Evolutionary conservation across 2,888 invertebrate species (phyloP).

Genomic region (Aphodius sticticus): DNA sequence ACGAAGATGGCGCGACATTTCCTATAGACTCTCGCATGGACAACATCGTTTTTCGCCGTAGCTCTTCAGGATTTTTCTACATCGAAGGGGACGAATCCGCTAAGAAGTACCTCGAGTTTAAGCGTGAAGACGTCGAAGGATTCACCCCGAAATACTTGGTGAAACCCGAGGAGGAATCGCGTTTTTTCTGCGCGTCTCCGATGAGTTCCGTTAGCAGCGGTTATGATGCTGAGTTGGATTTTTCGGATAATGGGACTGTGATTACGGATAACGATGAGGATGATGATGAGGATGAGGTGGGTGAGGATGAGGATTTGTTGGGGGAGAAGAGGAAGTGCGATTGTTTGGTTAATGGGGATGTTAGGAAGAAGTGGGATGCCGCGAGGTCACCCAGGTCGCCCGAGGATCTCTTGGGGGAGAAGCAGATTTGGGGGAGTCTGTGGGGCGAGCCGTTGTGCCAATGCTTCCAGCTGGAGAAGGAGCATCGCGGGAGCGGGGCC

Average conservation of each 20-base stretch:
- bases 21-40: conserved; percentile 71
- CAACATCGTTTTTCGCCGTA: conserved; percentile 70
- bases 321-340: conserved; percentile 45
- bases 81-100: conserved; percentile 62
- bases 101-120: conserved; percentile 65
- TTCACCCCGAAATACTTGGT: conserved; percentile 36
- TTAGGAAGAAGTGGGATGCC: not conserved
- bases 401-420: not conserved
- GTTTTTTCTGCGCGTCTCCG: not conserved
- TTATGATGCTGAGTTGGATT: not conserved
- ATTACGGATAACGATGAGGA: not conserved
- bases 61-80: conserved; percentile 70
- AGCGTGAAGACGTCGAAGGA: not conserved
- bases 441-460: not conserved
- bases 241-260: not conserved
- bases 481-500: not conserved
- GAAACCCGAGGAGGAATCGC: conserved; percentile 13
- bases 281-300: not conserved
- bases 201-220: not conserved
- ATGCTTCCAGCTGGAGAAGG: not conserved
- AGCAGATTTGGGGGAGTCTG: not conserved
- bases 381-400: not conserved
- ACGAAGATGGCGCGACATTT: conserved; percentile 78
- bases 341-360: not conserved
- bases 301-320: not conserved